Evolutionary conservation across 2,888 invertebrate genomes (phyloP), one percentile per base, ranked within the genome.

Genomic region (Apeira syringaria): DNA sequence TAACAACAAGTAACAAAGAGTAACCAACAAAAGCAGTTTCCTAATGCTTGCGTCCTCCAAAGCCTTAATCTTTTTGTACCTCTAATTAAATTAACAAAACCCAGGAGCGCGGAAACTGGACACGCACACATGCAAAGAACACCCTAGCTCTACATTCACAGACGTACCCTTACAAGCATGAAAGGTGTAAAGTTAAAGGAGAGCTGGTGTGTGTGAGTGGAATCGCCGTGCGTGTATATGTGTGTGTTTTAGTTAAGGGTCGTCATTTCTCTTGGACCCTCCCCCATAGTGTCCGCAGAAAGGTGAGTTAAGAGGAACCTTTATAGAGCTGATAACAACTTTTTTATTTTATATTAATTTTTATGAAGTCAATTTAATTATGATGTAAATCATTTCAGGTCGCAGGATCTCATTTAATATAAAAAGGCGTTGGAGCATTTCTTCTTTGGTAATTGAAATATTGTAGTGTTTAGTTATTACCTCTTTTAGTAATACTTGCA

Each of bases 181-280:
- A 47, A 41, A 31, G 20, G 51, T 49, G 61, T 64, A 57, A 58
- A 63, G 59, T 60, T 64, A 68, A 72, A 70, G 64, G 68, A 60
- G 41, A 36, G 35, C 52, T 58, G 28, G 47, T 32, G 20, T 59
- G 79, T 79, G 74, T 79, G 78, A 24, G 77, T 79, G 67, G 68
- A 69, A 70, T 73, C 64, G 74, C 71, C 75, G 76, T 75, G 66
- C 71, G 74, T 80, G 70, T 79, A 62, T 74, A 74, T 80, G 83
- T 87, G 86, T 88, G 88, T 87, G 88, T 85, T 82, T 87, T 89
- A 89, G 89, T 89, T 89, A 89, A 89, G 89, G 89, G 89, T 87
- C 89, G 89, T 89, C 89, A 89, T 89, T 88, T 89, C 89, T 89
- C 88, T 85, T 89, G 89, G 89, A 89, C 89, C 88, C 88, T 85